A percentile compares a stretch with the other conserved stretches of the same genome.
phyloP scores from a whole-genome alignment of 1,140 invertebrate species.

The Dolichoris vasculosae region DNA sequence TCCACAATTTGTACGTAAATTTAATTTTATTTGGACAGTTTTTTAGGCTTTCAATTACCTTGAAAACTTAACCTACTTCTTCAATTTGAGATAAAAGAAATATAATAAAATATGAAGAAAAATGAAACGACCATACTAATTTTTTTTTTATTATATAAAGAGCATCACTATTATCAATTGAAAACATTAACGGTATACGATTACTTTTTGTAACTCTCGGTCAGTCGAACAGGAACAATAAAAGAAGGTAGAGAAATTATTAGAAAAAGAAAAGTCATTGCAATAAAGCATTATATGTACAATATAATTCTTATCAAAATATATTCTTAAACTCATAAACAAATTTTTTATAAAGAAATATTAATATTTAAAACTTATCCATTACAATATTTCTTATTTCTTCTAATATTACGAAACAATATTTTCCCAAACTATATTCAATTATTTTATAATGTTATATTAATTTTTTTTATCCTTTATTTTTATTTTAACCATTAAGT shows the following conservation, averaged over 20 bases:
- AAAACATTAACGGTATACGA: conserved; percentile 30
- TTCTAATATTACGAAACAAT: too few species aligned
- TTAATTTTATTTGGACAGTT: conserved; percentile 22
- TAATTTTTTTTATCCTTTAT: too few species aligned
- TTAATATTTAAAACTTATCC: too few species aligned
- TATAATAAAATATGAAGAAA: conserved; percentile 28
- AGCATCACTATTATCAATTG: background rate
- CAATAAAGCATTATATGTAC: background rate
- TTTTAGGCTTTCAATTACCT: conserved; percentile 44
- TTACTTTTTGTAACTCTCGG: background rate
- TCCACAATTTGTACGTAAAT: background rate
- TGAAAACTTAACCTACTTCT: conserved; percentile 43
- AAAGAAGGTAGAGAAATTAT: background rate
- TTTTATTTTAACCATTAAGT: too few species aligned
- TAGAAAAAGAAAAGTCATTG: background rate
- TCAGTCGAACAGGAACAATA: background rate
- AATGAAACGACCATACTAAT: conserved; percentile 15
- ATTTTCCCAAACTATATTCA: too few species aligned
- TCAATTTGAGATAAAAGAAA: conserved; percentile 22
- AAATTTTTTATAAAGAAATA: too few species aligned
- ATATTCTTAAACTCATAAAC: too few species aligned
- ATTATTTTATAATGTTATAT: too few species aligned
- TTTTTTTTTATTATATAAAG: conserved; percentile 4
- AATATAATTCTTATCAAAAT: background rate
- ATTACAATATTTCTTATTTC: too few species aligned